phyloP scores from a whole-genome alignment of 2,888 invertebrate genomes.

The Erebia palarica region DNA sequence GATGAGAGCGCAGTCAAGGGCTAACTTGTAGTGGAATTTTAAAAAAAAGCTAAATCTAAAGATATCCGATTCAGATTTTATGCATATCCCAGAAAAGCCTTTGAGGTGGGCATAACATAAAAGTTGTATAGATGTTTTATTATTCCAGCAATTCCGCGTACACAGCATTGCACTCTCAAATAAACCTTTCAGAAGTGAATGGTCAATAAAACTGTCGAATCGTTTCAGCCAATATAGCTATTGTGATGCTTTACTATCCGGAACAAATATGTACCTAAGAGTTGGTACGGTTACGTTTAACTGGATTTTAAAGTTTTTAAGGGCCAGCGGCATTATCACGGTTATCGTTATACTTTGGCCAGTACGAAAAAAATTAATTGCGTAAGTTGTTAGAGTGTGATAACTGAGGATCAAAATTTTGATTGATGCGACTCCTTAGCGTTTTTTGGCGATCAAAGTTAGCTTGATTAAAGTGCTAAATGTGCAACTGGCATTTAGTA shows the following conservation, averaged over 20 bases:
- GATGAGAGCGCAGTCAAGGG: no score
- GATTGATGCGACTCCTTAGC: no score
- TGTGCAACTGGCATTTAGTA: no score
- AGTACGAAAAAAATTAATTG: no score
- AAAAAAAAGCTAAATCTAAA: neutral
- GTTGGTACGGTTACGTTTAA: neutral
- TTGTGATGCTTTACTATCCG: conserved; percentile 30
- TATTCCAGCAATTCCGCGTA: conserved; percentile 61
- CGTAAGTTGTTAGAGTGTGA: no score
- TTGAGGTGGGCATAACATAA: conserved; percentile 53
- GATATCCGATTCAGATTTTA: conserved; percentile 5
- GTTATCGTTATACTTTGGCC: no score
- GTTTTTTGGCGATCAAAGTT: no score
- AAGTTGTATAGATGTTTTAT: conserved; percentile 66
- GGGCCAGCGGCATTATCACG: no score
- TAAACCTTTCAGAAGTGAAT: conserved; percentile 51
- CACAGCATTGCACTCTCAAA: conserved; percentile 69
- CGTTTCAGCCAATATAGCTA: conserved; percentile 34
- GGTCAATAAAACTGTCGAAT: conserved; percentile 63
- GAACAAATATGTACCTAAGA: conserved; percentile 10
- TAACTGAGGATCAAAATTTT: no score
- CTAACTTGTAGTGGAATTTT: no score
- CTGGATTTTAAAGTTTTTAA: neutral
- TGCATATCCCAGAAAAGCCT: conserved; percentile 24
- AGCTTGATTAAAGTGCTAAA: no score